Conservation (phyloP, 2,888 invertebrate genomes). For the Chymomyza procnemis region DNA sequence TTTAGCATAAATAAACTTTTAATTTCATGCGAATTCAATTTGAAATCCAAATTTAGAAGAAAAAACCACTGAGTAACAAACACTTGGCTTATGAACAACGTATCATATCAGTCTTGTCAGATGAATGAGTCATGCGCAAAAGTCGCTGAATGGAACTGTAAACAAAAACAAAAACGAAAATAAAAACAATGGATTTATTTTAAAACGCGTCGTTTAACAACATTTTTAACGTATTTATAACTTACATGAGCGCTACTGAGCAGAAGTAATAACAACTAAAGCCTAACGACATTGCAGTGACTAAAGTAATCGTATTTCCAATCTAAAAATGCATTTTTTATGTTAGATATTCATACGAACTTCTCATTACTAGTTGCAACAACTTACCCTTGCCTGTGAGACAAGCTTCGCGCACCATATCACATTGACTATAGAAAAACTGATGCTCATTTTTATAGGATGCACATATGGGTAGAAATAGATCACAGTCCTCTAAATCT, state of each 20-base stretch:
- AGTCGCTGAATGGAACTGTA: not conserved
- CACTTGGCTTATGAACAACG: not conserved
- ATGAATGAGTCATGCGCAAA: slow-evolving; percentile 3
- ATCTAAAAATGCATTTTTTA: slow-evolving; percentile 46
- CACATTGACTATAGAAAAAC: slow-evolving; percentile 75
- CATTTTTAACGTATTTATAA: too few relatives aligned
- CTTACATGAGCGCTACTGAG: not conserved
- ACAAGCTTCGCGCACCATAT: slow-evolving; percentile 72
- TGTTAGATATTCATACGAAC: not conserved
- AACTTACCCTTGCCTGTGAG: slow-evolving; percentile 70
- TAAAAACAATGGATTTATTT: not conserved
- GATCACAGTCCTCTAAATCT: slow-evolving; percentile 59
- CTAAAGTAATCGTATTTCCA: slow-evolving; percentile 69
- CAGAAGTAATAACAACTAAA: not conserved
- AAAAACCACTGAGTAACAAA: slow-evolving; percentile 2
- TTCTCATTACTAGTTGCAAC: not conserved
- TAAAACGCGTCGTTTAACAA: not conserved
- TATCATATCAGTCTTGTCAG: slow-evolving; percentile 34
- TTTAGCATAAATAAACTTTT: not conserved
- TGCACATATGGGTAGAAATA: slow-evolving; percentile 69
- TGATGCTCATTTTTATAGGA: slow-evolving; percentile 67
- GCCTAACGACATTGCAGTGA: slow-evolving; percentile 65
- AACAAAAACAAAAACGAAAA: not conserved
- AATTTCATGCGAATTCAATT: not conserved
- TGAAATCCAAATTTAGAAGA: not conserved